Base-by-base conservation (phyloP, 2,888 invertebrate genomes). In the Oegoconia quadripuncta region DNA sequence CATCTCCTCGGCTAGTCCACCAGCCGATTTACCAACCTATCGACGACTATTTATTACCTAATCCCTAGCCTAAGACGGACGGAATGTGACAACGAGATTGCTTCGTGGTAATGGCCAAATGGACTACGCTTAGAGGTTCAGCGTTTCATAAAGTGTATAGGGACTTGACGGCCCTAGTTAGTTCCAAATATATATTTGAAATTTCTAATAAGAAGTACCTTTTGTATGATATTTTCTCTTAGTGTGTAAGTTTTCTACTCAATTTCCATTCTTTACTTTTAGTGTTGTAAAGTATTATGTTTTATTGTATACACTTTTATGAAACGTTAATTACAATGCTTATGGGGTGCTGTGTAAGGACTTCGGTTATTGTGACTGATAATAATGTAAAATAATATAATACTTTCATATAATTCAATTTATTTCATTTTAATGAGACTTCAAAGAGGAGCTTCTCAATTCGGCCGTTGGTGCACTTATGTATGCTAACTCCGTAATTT, bases 161-260 rank as follows among this genome's bases (percentile, higher is more conserved):
- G 79, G 74, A 78, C 76, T 66, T 52, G 52, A 64, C 48, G 74
- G 71, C 70, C 77, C 75, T 46, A 55, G 52, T 52, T 55, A 53
- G 54, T 48, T 45, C 31, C 49, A 41, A 45, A 44, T 52, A 49
- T 41, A 35, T 52, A 46, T 48, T 45, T 13, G 38, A 32, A 34
- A 45, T 42, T 38, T 52, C 48, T 49, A 46, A 45, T 39, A 53
- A n/a, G n/a, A 58, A 52, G 52, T 59, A 55, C 65, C 74, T 84
- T 74, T 83, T 83, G 83, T 86, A 83, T 75, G 64, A 84, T 86
- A 84, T 69, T 83, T 79, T 76, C 76, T 68, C 53, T 48, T 81
- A 83, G 82, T 67, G 60, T 66, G 55, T 84, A 83, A 78, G 81
- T 70, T 62, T 54, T 46, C 49, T 23, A 66, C 54, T 55, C 43